These are phyloP conservation scores for Megatriorchis doriae DNA, from an alignment of 2,113 vertebrate species.

Conservation along the genomic window DNA sequence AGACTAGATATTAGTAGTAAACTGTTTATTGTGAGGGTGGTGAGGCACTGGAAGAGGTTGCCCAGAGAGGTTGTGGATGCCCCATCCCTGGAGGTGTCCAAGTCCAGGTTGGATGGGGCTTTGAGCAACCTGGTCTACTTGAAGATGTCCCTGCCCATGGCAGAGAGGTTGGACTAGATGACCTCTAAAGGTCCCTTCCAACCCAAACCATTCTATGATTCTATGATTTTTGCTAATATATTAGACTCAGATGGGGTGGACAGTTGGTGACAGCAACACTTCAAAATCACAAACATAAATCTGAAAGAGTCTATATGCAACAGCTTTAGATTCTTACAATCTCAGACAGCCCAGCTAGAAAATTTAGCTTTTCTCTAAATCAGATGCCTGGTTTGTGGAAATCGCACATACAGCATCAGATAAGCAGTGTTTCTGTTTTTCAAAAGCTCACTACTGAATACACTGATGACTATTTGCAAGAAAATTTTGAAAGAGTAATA, in stretches of 20 bases:
- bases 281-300: not conserved
- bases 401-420: not conserved
- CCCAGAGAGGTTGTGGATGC: not conserved
- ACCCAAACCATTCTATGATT: not conserved
- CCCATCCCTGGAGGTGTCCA: not conserved
- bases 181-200: not conserved
- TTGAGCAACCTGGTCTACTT: not conserved
- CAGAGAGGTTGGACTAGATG: not conserved
- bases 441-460: not conserved
- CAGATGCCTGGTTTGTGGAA: not conserved
- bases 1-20: not conserved
- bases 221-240: not conserved
- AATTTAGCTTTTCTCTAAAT: not conserved
- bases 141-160: not conserved
- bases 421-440: not conserved
- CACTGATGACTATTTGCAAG: not conserved
- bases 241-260: not conserved
- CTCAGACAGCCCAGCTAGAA: not conserved
- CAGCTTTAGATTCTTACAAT: not conserved
- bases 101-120: not conserved
- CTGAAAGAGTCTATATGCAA: not conserved
- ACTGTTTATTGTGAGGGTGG: too few species aligned
- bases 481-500: not conserved
- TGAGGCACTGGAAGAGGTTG: not conserved
- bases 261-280: not conserved